A percentile compares a stretch with the other conserved stretches of the same genome.
Evolutionary conservation across 2,113 vertebrate species (phyloP).

Genomic region (Lophotis ruficrista): DNA sequence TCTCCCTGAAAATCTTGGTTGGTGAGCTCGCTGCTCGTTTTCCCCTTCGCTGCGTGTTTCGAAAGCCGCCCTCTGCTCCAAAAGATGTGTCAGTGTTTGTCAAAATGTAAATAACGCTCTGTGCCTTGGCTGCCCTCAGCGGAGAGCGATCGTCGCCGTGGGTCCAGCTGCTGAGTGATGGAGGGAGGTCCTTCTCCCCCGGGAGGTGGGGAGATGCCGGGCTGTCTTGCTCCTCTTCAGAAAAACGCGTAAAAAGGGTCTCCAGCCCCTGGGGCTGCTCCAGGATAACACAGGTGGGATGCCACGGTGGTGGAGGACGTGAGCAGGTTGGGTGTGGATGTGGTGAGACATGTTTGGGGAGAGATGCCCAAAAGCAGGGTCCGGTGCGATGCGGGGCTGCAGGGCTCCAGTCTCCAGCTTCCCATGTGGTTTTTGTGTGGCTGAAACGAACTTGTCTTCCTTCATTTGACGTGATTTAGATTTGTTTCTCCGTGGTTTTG

Average conservation of each 20-base stretch:
- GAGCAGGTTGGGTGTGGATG: background rate
- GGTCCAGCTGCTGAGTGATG: background rate
- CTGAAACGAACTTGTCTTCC: background rate
- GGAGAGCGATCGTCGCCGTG: fast-evolving
- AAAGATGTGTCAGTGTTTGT: background rate
- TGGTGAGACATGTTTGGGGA: background rate
- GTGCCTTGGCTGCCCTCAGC: background rate
- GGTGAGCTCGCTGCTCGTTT: fast-evolving
- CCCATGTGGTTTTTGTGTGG: background rate
- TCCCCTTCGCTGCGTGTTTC: background rate
- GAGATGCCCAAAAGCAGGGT: background rate
- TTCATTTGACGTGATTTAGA: fast-evolving
- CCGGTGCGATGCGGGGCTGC: background rate
- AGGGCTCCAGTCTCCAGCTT: background rate
- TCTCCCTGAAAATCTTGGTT: background rate
- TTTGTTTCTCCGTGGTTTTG: background rate
- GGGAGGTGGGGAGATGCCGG: background rate
- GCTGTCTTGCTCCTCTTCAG: background rate
- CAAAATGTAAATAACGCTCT: background rate
- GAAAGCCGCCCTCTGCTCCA: background rate
- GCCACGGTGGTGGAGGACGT: background rate
- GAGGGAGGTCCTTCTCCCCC: background rate
- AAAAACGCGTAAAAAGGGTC: background rate
- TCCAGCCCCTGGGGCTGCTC: background rate
- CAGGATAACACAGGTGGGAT: background rate